Evolutionary conservation across 2,797 vertebrate species (phyloP), one percentile per base, ranked within the genome.

Genomic region (Oreortyx pictus): DNA sequence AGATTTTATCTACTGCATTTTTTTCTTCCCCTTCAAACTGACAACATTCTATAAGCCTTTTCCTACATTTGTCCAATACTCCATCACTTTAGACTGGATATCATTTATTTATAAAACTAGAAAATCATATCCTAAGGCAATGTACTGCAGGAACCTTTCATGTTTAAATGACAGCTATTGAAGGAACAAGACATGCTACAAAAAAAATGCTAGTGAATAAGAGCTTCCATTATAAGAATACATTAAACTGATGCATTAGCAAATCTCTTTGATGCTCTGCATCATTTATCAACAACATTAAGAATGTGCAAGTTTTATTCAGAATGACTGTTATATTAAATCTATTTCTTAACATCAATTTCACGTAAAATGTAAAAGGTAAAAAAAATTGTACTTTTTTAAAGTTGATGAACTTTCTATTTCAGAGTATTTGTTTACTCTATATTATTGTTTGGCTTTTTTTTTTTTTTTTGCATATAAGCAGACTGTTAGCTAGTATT

Each of bases 91-190:
- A 85, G 61, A 81, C 49, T 89, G 67, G n/a, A 29, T 84, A 96
- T 96, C 8, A 96, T 92, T 97, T 97, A 97, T 97, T 97, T 95
- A 96, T 95, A 89, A 95, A 93, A 92, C 14, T 72, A 92, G 77
- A 95, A 96, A 95, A 94, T 92, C 62, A 60, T 96, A 93, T 86
- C 96, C 94, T 94, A 66, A 95, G 95, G 93, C 93, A 91, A 72
- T 75, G 16, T 54, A 93, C 76, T 82, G 86, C 46, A 92, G 78
- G 82, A 96, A 95, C 35, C 49, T 94, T 95, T 97, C 86, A 95
- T 83, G 82, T 95, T 97, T 93, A 96, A 97, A 95, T 96, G 95
- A 95, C 82, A 94, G 59, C 89, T 95, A 89, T 94, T 88, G 86
- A 93, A 94, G 72, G 82, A 97, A 93, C 66, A 96, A 95, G 91